A percentile compares a stretch with the other conserved stretches of the same genome.
Conservation (phyloP, 2,113 vertebrate species). For the Gallinago paraguaiae region DNA sequence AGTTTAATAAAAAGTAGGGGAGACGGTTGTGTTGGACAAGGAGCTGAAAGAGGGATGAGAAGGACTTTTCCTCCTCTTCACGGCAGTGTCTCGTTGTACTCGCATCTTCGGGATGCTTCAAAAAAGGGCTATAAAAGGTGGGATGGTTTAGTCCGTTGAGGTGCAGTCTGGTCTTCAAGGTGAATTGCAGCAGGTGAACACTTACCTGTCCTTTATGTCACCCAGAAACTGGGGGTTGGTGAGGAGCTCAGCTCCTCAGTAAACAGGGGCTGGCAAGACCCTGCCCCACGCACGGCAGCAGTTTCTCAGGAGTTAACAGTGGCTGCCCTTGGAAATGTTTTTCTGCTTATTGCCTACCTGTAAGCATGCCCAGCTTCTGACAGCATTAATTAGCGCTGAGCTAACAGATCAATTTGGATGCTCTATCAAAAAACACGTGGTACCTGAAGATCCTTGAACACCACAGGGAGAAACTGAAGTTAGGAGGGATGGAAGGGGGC, state of each 20-base stretch:
- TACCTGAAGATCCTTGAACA: background rate
- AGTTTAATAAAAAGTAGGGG: background rate
- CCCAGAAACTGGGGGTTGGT: background rate
- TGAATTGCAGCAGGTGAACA: background rate
- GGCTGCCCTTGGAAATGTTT: background rate
- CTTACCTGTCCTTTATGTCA: background rate
- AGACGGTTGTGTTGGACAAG: background rate
- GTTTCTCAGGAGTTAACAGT: background rate
- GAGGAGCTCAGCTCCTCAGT: background rate
- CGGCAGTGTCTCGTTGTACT: background rate
- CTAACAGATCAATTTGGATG: background rate
- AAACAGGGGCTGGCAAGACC: background rate
- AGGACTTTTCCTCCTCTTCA: background rate
- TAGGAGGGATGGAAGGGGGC: background rate
- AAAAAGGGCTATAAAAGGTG: background rate
- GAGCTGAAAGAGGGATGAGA: background rate
- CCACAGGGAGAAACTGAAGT: background rate
- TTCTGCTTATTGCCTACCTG: background rate
- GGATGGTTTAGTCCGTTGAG: background rate
- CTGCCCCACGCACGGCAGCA: accelerated
- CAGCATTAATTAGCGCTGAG: background rate
- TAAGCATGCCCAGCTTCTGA: background rate
- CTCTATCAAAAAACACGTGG: background rate
- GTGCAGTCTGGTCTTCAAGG: accelerated
- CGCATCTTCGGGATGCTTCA: background rate